Evolutionary conservation across 2,113 vertebrate genomes (phyloP).

Genomic region (Semicossyphus pulcher): DNA sequence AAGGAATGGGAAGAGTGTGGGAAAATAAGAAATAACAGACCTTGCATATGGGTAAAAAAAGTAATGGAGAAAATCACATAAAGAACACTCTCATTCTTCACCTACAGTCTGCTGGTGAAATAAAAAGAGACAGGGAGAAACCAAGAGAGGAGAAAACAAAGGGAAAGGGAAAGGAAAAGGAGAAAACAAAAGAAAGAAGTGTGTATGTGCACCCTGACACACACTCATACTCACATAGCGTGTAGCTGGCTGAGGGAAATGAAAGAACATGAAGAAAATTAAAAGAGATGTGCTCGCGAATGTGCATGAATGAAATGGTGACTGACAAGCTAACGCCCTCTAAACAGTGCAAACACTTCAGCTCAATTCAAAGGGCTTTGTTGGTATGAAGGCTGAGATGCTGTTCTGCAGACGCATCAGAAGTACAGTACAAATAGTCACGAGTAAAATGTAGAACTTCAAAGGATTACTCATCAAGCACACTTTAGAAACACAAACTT

Average conservation of each 20-base stretch:
- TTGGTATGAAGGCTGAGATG: neutral
- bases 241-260: conserved; percentile 78
- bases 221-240: conserved; percentile 80
- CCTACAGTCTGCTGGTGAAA: conserved; percentile 18
- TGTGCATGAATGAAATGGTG: conserved; percentile 57
- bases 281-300: conserved; percentile 58
- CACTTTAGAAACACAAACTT: neutral
- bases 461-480: conserved; percentile 7
- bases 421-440: conserved; percentile 16
- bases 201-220: conserved; percentile 58
- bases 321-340: conserved; percentile 48
- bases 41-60: conserved; percentile 10
- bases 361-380: conserved; percentile 30
- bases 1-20: conserved; percentile 10
- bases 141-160: neutral
- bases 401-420: conserved; percentile 35
- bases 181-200: neutral
- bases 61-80: neutral
- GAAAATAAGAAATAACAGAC: conserved; percentile 21
- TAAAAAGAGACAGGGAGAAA: neutral
- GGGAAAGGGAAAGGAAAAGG: neutral
- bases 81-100: conserved; percentile 22
- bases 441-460: neutral
- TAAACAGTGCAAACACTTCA: neutral
- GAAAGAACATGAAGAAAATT: conserved; percentile 74